phyloP scores from a whole-genome alignment of 2,113 vertebrate species.

The Leucopsar rothschildi region DNA sequence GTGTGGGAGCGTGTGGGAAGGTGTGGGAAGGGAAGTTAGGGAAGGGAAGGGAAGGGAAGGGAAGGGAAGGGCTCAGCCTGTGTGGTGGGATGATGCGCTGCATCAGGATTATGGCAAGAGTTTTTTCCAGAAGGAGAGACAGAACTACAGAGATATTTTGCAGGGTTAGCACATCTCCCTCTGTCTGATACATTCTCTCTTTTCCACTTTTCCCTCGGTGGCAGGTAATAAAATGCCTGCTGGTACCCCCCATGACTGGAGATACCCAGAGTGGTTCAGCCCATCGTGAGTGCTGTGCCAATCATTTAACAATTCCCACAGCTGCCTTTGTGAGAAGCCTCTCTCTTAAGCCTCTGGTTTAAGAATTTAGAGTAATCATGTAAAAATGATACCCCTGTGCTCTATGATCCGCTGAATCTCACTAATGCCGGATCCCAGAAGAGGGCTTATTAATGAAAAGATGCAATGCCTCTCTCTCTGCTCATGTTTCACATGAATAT shows the following conservation, averaged over 20 bases:
- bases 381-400: conserved; percentile 88
- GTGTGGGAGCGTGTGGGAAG: not conserved
- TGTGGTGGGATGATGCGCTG: not conserved
- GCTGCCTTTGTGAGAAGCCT: conserved; percentile 83
- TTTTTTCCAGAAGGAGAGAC: not conserved
- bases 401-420: conserved; percentile 82
- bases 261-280: conserved; percentile 71
- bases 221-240: conserved; percentile 58
- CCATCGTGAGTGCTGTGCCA: conserved; percentile 76
- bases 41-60: not conserved
- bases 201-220: not conserved
- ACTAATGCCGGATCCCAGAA: conserved; percentile 83
- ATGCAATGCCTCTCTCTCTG: conserved; percentile 75
- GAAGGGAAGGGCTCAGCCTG: not conserved
- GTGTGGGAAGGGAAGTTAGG: not conserved
- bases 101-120: not conserved
- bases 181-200: not conserved
- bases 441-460: conserved; percentile 86
- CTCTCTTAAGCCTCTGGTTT: conserved; percentile 86
- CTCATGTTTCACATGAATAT: conserved; percentile 80
- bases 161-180: not conserved
- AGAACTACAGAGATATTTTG: conserved; percentile 2
- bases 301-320: conserved; percentile 87
- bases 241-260: conserved; percentile 48
- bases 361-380: conserved; percentile 91